These are phyloP conservation scores for Trichopoda pennipes DNA, from an alignment of 2,888 invertebrate genomes.

Conservation along the genomic window DNA sequence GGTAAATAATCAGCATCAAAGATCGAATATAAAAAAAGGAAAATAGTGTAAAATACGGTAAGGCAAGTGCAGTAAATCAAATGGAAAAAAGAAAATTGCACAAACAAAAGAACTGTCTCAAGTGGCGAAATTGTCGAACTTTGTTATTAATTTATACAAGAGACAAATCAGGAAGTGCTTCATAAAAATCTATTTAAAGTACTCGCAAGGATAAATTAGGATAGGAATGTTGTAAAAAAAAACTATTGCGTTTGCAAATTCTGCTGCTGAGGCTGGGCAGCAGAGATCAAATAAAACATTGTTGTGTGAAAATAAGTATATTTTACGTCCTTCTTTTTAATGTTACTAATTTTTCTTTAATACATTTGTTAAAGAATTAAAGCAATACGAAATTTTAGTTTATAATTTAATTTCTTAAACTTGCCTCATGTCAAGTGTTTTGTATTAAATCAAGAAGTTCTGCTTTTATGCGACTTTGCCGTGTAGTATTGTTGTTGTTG, in stretches of 20 bases:
- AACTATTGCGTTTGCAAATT: constrained; percentile 35
- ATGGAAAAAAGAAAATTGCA: constrained; percentile 13
- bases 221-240: constrained; percentile 21
- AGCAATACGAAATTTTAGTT: neutral
- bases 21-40: neutral
- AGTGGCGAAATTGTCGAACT: constrained; percentile 17
- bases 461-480: constrained; percentile 45
- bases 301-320: neutral
- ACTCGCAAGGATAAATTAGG: neutral
- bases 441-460: constrained; percentile 40
- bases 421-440: constrained; percentile 10
- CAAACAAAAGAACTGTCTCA: constrained; percentile 11
- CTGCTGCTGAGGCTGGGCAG: constrained; percentile 9
- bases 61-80: constrained; percentile 28
- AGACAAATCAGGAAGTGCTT: constrained; percentile 30
- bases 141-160: neutral
- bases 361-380: neutral
- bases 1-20: neutral
- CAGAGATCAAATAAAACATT: constrained; percentile 15
- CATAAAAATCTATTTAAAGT: constrained; percentile 38
- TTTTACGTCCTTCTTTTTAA: neutral
- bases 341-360: neutral
- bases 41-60: constrained; percentile 53
- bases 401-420: neutral
- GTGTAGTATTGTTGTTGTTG: constrained; percentile 39